Evolutionary conservation across 2,888 invertebrate species (phyloP).

Genomic region (Xestia c-nigrum): DNA sequence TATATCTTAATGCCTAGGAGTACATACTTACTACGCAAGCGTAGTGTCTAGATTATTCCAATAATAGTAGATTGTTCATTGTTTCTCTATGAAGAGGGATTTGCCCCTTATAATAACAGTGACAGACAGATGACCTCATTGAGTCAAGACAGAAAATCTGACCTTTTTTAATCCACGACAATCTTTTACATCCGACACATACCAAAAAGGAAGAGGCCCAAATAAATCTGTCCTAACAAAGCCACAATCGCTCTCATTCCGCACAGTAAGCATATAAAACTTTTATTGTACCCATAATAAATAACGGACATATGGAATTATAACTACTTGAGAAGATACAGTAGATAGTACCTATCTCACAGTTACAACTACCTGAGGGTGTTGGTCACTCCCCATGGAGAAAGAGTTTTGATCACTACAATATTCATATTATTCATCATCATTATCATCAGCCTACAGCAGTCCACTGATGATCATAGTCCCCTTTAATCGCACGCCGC

Average conservation of each 20-base stretch:
- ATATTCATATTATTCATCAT: neutral
- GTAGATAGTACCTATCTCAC: neutral
- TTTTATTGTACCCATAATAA: slow-evolving; percentile 34
- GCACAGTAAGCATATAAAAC: slow-evolving; percentile 42
- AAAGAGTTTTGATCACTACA: neutral
- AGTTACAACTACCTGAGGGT: neutral
- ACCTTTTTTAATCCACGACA: slow-evolving; percentile 4
- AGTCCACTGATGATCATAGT: no score
- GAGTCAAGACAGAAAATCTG: neutral
- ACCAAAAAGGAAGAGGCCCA: slow-evolving; percentile 28
- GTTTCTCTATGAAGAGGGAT: neutral
- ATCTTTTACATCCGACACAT: neutral
- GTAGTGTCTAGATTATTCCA: neutral
- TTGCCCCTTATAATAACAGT: neutral
- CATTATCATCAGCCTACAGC: no score
- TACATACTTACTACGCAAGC: neutral
- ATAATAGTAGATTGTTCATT: neutral
- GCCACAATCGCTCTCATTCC: slow-evolving; percentile 25
- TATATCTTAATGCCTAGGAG: neutral
- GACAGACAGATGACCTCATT: neutral
- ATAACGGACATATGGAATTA: slow-evolving; percentile 36
- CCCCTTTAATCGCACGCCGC: no score
- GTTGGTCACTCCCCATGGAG: neutral
- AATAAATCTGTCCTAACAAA: slow-evolving; percentile 57
- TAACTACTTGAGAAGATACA: slow-evolving; percentile 21